Base-by-base conservation (phyloP, 92 coral and sea anemone species). In the Bergia puertoricense region DNA sequence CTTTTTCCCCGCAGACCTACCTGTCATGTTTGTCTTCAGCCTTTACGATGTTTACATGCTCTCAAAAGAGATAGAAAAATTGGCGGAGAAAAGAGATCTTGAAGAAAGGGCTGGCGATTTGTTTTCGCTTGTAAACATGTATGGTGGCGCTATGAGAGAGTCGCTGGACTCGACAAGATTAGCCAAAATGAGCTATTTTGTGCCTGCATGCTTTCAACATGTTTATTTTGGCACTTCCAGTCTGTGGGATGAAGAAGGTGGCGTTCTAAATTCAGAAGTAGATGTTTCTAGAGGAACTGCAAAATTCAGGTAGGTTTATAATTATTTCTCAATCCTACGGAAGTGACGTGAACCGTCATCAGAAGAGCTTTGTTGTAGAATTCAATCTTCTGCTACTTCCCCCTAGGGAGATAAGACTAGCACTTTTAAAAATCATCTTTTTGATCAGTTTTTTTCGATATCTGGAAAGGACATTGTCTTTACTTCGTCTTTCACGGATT, bases 131-230 rank as follows among this genome's bases (percentile, higher is more conserved):
- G 94, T 86, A 6, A 92, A 89, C 86, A 92, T 92, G 94, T 92
- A 92, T 59, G 94, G 94, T 0, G 94, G 94, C 15, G 92, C 92
- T 16, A 89, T 92, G 94, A 92, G 82, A 40, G 94, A 81, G 51
- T 89, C 94, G 6, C 80, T 92, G 66, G 81, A 74, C 65, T 71
- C 88, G 16, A 45, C 89, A 41, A 40, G 36, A 37, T 77, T 68
- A 3, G 40, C 42, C 1, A 68, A 67, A 9, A 50, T 80, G 41
- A 92, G 92, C 66, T 89, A 79, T 41, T 92, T 92, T 75, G 88
- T 82, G 6, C 94, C 94, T 0, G 90, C 92, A 7, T 92, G 94
- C 83, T 92, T 92, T 77, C 94, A 92, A 82, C 94, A 92, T 54
- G 87, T 89, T 0, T 92, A 92, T 46, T 81, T 92, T 44, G 57